Base-by-base conservation (phyloP, 2,797 vertebrate genomes). In the Adrianichthys oophorus region DNA sequence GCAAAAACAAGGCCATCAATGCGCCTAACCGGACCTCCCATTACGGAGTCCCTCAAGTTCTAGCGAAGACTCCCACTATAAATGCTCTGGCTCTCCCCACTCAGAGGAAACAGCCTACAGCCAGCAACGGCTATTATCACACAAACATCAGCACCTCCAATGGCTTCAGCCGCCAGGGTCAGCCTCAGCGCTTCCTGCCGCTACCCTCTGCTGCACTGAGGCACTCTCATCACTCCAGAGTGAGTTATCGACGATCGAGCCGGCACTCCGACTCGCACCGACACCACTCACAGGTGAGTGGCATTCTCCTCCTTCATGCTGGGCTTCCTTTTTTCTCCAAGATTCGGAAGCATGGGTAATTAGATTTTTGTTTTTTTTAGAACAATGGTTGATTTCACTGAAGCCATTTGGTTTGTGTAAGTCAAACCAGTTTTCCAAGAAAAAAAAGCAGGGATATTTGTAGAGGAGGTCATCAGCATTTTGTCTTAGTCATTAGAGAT, bases 61-160 rank as follows among this genome's bases (percentile, higher is more conserved):
- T 89, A 0, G 77, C 90, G 46, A 94, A 91, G 82, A 90, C 94
- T 59, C 87, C 93, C 48, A 23, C 74, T 45, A 70, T 80, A 81
- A 80, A 65, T 76, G 74, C 80, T 59, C 56, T 92, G 64, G 55
- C 73, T 21, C 49, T 53, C 47, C 71, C 42, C 53, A 72, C 48
- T 65, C 84, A 79, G 26, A 41, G 56, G 40, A 89, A 84, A 59
- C 83, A 81, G 53, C 72, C 78, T 0, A 8, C 68, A 56, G 56
- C 59, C 41, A 48, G 65, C 50, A 55, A 55, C 57, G 21, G 10
- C 70, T 78, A 84, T 51, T 62, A 85, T 51, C 75, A 68, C 32
- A 62, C 78, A n/a, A 73, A 69, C 70, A 42, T 65, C 75, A 75
- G 52, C 72, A 58, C 68, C 63, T 53, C 91, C 48, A 93, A 90